These are phyloP conservation scores for Mimas tiliae DNA, from an alignment of 2,888 invertebrate genomes.

Conservation along the genomic window DNA sequence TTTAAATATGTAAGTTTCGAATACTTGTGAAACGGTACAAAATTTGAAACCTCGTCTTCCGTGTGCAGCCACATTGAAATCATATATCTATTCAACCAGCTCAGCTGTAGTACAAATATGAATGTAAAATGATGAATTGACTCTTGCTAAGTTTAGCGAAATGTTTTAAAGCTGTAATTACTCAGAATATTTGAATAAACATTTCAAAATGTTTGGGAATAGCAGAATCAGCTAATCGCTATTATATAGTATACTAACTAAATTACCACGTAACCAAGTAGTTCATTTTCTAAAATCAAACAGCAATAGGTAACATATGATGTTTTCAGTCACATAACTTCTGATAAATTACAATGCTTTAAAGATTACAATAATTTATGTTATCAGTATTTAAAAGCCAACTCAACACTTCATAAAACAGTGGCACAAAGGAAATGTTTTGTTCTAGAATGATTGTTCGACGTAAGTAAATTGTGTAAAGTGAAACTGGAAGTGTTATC, in stretches of 20 bases:
- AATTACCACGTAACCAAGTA: too few species aligned
- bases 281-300: too few species aligned
- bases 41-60: conserved; percentile 5
- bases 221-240: neutral
- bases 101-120: neutral
- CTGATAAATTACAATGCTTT: too few species aligned
- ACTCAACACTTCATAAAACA: neutral
- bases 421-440: neutral
- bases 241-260: too few species aligned
- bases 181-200: conserved; percentile 1
- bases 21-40: neutral
- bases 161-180: conserved; percentile 11
- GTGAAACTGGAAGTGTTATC: conserved; percentile 23
- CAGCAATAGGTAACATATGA: too few species aligned
- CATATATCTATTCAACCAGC: conserved; percentile 13
- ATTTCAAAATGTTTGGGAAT: conserved; percentile 7
- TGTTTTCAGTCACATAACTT: too few species aligned
- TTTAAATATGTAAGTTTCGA: conserved; percentile 19
- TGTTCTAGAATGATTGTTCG: neutral
- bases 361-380: neutral
- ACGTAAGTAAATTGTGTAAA: conserved; percentile 6
- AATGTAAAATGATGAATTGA: conserved; percentile 18
- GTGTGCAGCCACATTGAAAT: neutral
- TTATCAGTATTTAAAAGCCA: neutral
- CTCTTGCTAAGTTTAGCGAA: neutral